Evolutionary conservation across 2,113 vertebrate species (phyloP), one percentile per base, ranked within the genome.

Genomic region (Corydoras sp.): DNA sequence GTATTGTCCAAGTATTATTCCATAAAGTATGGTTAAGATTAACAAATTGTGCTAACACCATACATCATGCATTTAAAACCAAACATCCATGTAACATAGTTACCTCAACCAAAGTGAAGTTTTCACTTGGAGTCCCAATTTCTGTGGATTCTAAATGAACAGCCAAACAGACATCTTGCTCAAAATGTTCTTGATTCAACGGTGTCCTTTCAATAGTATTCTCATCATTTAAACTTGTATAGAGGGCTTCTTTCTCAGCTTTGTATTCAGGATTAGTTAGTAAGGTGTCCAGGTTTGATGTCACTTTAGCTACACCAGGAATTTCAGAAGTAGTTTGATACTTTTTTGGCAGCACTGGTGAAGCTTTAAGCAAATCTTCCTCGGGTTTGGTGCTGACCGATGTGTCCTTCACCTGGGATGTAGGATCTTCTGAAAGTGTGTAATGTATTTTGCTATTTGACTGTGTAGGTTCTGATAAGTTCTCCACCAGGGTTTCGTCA

Each of bases 41-140:
- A 24, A 24, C 18, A 24, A 24, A 24, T 24, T 24, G 18, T 24
- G 1, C 18, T 24, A 24, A 24, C 18, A 24, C 18, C 18, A 24
- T 24, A 24, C 18, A 24, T 24, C 18, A 24, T 24, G 18, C 18
- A 24, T 24, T 2, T 69, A 10, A 18, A 54, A 58, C 35, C 9
- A 32, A 31, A 13, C 12, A 15, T 8, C 32, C 66, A 76, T 66
- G 51, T 61, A 51, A 62, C 55, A 59, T 55, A 29, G 13, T 69
- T 79, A 76, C 74, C 73, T 75, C 53, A 43, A 24, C 56, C 15
- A 54, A 61, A 71, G 13, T n/a, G 63, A 58, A 48, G 72, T 13
- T 51, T 60, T 73, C 53, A 50, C 7, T 49, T 30, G 64, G 65
- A 29, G 53, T 61, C 55, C 64, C 24, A 53, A 4, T 35, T 55